Conservation (phyloP, 2,888 invertebrate genomes). For the Drosophila cognata region DNA sequence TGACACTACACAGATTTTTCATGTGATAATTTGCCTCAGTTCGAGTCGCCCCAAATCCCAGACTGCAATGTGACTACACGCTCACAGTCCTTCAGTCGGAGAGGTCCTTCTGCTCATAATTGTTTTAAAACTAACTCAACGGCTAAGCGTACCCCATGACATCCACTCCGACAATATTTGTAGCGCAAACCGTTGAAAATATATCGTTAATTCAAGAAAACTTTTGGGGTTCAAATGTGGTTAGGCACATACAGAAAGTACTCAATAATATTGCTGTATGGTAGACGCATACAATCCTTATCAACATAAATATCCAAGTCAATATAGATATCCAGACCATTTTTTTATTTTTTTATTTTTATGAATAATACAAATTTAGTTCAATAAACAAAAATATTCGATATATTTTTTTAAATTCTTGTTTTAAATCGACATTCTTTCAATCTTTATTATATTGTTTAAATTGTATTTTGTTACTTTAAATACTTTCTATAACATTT, state of each 20-base stretch:
- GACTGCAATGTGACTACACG: neutral
- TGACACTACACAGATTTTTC: slow-evolving; percentile 34
- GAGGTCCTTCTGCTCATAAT: slow-evolving; percentile 9
- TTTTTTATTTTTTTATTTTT: too few species aligned
- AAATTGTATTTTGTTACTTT: neutral
- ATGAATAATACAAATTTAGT: too few species aligned
- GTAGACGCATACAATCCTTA: too few species aligned
- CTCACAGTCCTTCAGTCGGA: neutral
- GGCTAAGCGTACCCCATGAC: neutral
- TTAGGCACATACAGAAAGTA: neutral
- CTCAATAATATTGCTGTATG: neutral
- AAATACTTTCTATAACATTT: neutral
- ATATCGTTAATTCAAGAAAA: neutral
- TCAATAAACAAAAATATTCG: too few species aligned
- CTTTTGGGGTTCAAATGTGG: neutral
- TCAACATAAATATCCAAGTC: neutral
- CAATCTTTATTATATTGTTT: neutral
- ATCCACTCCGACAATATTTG: neutral
- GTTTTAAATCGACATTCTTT: neutral
- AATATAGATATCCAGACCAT: neutral
- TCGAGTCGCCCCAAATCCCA: neutral
- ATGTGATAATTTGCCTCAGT: slow-evolving; percentile 20
- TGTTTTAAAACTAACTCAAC: slow-evolving; percentile 18
- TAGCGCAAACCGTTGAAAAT: neutral
- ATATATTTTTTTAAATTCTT: too few species aligned